Base-by-base conservation (phyloP, 1,140 invertebrate genomes). In the Drosophila willistoni region DNA sequence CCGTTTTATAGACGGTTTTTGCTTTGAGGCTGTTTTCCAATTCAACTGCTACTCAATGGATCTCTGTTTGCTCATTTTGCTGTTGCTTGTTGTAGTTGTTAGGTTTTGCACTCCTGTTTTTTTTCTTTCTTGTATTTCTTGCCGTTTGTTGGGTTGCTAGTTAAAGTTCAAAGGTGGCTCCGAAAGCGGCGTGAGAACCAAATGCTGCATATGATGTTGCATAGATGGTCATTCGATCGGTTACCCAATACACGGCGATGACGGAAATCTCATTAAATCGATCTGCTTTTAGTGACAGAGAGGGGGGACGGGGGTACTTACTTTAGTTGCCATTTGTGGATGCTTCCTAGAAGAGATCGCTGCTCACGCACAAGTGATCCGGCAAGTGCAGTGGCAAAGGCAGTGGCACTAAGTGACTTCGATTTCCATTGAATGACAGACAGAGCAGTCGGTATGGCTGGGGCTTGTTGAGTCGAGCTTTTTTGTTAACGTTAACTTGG, bases 31-130 rank as follows among this genome's bases (percentile, higher is more conserved):
- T 69, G 39, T 70, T 81, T 81, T 69, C 70, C 47, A 76, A 71
- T 61, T 79, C 54, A 64, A 65, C 34, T 51, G 65, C 47, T 76
- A 69, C 64, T 72, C 79, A 87, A 89, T 83, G 33, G 83, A 87
- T 83, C 76, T 80, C 77, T 87, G 84, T 89, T 87, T 87, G 84
- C 77, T 74, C 73, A 84, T 77, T 87, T 87, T 89, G 80, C 73
- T 77, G 82, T 86, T 62, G 68, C 39, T 77, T 77, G 65, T 71
- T 67, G 39, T 51, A 60, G 66, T 39, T 42, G 54, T 62, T 29
- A 7, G 29, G 44, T 76, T 68, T 78, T 80, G 83, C 84, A 87
- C 83, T 87, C 83, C 83, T 68, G 80, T 77, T 83, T 89, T 22
- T 51, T 12, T 51, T 22, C 9, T 19, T 51, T 51, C 19, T 51